A percentile compares a stretch with the other conserved stretches of the same genome.
phyloP scores from a whole-genome alignment of 92 coral and sea anemone genomes.

The Metridium senile region DNA sequence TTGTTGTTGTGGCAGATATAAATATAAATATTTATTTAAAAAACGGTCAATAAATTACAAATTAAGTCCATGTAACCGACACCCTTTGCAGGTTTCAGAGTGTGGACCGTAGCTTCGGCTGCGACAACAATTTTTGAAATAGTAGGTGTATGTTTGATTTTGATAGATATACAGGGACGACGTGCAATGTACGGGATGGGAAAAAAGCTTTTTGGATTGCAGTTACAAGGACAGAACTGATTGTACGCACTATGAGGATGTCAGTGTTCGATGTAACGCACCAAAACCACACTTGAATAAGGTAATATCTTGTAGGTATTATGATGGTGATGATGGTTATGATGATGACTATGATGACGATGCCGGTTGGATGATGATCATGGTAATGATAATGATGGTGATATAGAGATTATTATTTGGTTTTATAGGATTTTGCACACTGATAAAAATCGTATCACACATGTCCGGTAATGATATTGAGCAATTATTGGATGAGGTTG shows the following conservation, averaged over 20 bases:
- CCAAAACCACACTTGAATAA: constrained; percentile 67
- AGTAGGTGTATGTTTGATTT: too few species aligned
- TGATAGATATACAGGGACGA: constrained; percentile 60
- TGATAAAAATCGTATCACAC: background rate
- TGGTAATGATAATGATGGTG: background rate
- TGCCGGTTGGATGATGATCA: background rate
- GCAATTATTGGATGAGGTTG: too few species aligned
- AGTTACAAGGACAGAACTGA: constrained; percentile 28
- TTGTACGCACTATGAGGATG: constrained; percentile 87
- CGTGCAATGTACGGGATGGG: constrained; percentile 72
- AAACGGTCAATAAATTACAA: too few species aligned
- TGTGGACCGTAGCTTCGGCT: too few species aligned
- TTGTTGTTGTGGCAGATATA: too few species aligned
- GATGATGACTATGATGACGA: background rate
- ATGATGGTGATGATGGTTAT: background rate
- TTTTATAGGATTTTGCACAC: too few species aligned
- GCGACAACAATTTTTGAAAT: too few species aligned
- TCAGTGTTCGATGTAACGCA: constrained; percentile 82
- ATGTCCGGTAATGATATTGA: too few species aligned
- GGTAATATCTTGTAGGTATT: constrained; percentile 30
- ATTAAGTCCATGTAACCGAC: too few species aligned
- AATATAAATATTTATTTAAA: too few species aligned
- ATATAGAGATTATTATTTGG: background rate
- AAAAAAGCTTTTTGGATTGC: constrained; percentile 52
- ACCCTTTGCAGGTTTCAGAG: too few species aligned